A percentile compares a stretch with the other conserved stretches of the same genome.
Conservation (phyloP, 2,888 invertebrate genomes). For the Rhodophaea formosa region DNA sequence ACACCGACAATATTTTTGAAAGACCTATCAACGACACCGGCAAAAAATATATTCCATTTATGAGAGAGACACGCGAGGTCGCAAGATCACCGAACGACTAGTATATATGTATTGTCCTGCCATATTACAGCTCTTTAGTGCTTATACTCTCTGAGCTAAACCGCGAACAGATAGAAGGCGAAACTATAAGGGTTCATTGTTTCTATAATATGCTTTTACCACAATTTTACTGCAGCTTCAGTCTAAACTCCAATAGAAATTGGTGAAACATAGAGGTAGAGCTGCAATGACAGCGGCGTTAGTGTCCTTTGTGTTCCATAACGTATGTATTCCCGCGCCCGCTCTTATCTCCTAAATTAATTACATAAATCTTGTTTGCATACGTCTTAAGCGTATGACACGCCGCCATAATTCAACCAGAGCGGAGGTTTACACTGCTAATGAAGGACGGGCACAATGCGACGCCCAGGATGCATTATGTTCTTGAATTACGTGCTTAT, state of each 20-base stretch:
- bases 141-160: too few species aligned
- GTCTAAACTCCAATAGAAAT: slow-evolving; percentile 28
- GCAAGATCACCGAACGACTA: too few species aligned
- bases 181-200: too few species aligned
- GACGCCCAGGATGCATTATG: slow-evolving; percentile 33
- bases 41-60: too few species aligned
- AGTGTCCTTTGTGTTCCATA: slow-evolving; percentile 62
- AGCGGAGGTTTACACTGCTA: slow-evolving; percentile 71
- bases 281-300: slow-evolving; percentile 38
- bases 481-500: slow-evolving; percentile 16
- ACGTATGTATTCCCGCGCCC: slow-evolving; percentile 64
- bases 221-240: too few species aligned
- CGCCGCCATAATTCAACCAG: slow-evolving; percentile 74
- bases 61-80: too few species aligned
- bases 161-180: too few species aligned
- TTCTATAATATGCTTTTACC: too few species aligned
- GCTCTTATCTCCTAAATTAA: slow-evolving; percentile 80
- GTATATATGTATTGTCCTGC: too few species aligned
- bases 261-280: slow-evolving; percentile 30
- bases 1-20: too few species aligned
- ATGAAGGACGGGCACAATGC: slow-evolving; percentile 68
- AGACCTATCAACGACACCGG: too few species aligned
- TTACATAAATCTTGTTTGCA: slow-evolving; percentile 81
- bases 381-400: slow-evolving; percentile 79
- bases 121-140: too few species aligned